These are phyloP conservation scores for Hydra vulgaris DNA, from an alignment of 30 jellyfish, hydroid and myxozoan genomes.

Conservation along the genomic window DNA sequence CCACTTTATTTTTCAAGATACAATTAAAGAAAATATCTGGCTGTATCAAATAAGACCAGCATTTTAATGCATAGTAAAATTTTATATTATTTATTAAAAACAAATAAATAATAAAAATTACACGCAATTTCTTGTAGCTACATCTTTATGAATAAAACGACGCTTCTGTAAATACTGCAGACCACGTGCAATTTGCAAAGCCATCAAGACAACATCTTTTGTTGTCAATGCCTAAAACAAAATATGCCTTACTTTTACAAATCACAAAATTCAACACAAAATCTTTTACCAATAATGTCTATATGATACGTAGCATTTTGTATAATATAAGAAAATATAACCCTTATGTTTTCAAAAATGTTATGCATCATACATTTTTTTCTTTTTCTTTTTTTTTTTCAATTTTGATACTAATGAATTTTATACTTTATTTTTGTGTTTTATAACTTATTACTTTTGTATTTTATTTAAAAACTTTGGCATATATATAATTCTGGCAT, in stretches of 20 bases:
- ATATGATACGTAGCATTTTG: too few species aligned
- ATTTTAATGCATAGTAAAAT: not conserved
- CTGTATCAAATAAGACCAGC: not conserved
- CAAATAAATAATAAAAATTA: constrained; percentile 7
- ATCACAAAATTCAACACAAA: not conserved
- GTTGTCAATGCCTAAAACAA: constrained; percentile 71
- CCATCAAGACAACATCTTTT: constrained; percentile 81
- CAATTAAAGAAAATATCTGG: not conserved
- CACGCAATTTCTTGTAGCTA: constrained; percentile 96
- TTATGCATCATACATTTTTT: too few species aligned
- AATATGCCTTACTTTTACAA: not conserved
- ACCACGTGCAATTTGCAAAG: constrained; percentile 94
- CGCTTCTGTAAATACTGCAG: constrained; percentile 61
- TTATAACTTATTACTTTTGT: too few species aligned
- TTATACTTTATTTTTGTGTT: too few species aligned
- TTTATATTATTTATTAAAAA: too few species aligned
- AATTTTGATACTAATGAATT: too few species aligned
- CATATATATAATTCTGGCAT: too few species aligned
- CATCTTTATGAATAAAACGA: constrained; percentile 63
- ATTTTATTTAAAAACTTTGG: too few species aligned
- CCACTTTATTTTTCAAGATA: not conserved
- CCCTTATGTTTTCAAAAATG: too few species aligned
- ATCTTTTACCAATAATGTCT: too few species aligned
- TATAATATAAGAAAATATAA: too few species aligned
- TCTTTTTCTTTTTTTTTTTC: too few species aligned